A percentile compares a stretch with the other conserved stretches of the same genome.
phyloP scores from a whole-genome alignment of 2,888 invertebrate genomes.

The Acrocyrtus sp. region DNA sequence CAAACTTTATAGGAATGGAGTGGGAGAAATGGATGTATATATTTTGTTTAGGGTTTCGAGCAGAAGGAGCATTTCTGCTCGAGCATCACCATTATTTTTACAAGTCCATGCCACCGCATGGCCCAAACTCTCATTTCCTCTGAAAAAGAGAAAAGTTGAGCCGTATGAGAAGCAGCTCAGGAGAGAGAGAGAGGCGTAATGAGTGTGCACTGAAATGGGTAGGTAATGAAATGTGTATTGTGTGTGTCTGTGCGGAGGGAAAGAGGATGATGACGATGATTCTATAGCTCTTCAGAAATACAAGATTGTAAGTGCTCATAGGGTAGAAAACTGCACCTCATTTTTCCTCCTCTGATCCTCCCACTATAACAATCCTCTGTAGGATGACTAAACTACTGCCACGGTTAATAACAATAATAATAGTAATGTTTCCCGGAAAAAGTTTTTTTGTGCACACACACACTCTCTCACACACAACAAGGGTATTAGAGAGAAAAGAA shows the following conservation, averaged over 20 bases:
- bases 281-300: not conserved
- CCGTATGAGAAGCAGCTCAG: too few species aligned
- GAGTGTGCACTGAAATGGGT: too few species aligned
- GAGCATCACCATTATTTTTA: not conserved
- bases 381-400: not conserved
- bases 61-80: too few species aligned
- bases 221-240: too few species aligned
- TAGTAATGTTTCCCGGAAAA: constrained; percentile 17
- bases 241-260: too few species aligned
- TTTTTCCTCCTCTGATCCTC: not conserved
- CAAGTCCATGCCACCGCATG: constrained; percentile 46
- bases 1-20: too few species aligned
- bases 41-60: not conserved
- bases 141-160: too few species aligned
- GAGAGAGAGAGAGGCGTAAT: too few species aligned
- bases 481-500: not conserved
- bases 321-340: not conserved
- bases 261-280: constrained; percentile 10
- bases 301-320: not conserved
- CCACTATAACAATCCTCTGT: too few species aligned
- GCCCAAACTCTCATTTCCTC: constrained; percentile 50
- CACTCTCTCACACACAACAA: too few species aligned
- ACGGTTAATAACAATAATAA: constrained; percentile 26
- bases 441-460: not conserved
- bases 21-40: not conserved